These are phyloP conservation scores for Tetragonisca angustula DNA, from an alignment of 2,888 invertebrate species.

Conservation along the genomic window DNA sequence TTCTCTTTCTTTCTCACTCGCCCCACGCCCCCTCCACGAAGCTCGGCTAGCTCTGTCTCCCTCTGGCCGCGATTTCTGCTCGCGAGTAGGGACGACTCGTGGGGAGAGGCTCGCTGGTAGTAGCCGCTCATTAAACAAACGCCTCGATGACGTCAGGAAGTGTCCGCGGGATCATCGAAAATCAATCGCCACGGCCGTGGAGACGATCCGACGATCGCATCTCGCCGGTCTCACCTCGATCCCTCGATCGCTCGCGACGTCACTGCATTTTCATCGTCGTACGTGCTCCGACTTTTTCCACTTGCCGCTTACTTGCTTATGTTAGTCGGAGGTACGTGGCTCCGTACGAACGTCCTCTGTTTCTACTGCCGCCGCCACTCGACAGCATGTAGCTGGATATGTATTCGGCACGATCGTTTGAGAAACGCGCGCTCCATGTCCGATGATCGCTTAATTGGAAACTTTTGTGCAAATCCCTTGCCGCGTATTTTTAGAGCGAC, in stretches of 20 bases:
- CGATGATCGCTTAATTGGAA: slow-evolving; percentile 33
- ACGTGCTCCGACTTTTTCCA: not conserved
- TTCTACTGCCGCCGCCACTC: slow-evolving; percentile 4
- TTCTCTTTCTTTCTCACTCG: slow-evolving; percentile 76
- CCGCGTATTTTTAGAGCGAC: slow-evolving; percentile 25
- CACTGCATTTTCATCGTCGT: not conserved
- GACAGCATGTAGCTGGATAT: not conserved
- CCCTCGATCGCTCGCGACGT: not conserved
- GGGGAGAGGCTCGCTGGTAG: slow-evolving; percentile 60
- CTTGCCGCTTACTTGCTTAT: not conserved
- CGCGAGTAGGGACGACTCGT: slow-evolving; percentile 45
- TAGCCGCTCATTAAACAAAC: slow-evolving; percentile 70
- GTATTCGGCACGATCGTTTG: not conserved
- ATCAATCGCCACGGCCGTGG: slow-evolving; percentile 20
- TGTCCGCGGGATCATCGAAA: slow-evolving; percentile 51
- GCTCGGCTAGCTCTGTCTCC: slow-evolving; percentile 71
- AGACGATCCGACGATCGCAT: not conserved
- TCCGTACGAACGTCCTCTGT: not conserved
- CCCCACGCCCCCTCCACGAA: slow-evolving; percentile 72
- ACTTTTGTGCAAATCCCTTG: slow-evolving; percentile 26
- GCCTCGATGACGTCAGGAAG: slow-evolving; percentile 55
- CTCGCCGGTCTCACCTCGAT: slow-evolving; percentile 1
- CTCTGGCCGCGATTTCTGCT: slow-evolving; percentile 70
- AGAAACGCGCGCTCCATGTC: slow-evolving; percentile 7
- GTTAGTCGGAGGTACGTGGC: not conserved